These are phyloP conservation scores for Gorsachius magnificus DNA, from an alignment of 2,797 vertebrate genomes.

Conservation along the genomic window DNA sequence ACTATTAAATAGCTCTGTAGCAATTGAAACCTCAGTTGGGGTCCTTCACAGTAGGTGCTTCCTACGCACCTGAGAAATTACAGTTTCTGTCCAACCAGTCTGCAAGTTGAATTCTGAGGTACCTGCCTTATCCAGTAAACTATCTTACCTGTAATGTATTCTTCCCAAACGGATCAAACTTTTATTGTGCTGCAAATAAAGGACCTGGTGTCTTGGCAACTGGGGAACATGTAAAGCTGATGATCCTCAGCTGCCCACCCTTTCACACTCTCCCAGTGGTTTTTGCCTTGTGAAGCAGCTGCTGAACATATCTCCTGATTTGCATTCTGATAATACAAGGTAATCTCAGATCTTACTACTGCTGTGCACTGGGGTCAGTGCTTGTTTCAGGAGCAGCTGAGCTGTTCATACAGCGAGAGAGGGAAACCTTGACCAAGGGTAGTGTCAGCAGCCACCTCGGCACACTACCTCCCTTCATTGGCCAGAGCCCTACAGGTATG, in stretches of 20 bases:
- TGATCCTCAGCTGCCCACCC: neutral
- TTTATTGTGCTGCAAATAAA: neutral
- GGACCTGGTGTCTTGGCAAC: neutral
- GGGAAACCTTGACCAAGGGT: neutral
- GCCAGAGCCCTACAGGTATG: neutral
- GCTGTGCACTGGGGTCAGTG: rapidly evolving
- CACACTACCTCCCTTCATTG: rapidly evolving
- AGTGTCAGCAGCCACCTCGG: neutral
- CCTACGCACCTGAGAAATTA: neutral
- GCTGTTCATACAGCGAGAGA: neutral
- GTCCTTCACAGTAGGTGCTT: neutral
- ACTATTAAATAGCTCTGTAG: neutral
- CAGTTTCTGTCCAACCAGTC: neutral
- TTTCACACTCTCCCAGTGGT: neutral
- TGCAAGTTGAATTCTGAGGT: neutral
- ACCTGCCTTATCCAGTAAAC: neutral
- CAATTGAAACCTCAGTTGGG: neutral
- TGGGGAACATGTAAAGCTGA: neutral
- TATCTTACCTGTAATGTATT: neutral
- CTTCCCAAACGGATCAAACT: neutral
- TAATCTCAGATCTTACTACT: neutral
- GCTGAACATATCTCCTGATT: neutral
- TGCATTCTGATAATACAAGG: neutral
- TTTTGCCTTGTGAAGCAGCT: neutral
- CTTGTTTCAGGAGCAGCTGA: neutral